These are phyloP conservation scores for Platyscapa corneri DNA, from an alignment of 1,140 invertebrate genomes.

Conservation along the genomic window DNA sequence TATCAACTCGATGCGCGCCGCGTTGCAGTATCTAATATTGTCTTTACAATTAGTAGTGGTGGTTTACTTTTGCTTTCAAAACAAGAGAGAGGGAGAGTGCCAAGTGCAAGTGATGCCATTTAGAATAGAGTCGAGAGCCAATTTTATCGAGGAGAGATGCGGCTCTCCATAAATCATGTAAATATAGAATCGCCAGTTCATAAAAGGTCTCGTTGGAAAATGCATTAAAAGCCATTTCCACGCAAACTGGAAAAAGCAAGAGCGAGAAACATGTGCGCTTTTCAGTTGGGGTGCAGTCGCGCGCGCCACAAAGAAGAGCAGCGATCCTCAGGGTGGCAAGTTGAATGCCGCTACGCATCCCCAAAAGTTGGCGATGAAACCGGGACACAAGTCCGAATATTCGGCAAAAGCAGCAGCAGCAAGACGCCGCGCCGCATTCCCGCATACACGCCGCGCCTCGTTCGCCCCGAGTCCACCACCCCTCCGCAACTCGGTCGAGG, in stretches of 20 bases:
- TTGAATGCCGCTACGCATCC: not conserved
- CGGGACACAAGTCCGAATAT: not conserved
- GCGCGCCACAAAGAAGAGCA: not conserved
- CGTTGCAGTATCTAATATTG: not conserved
- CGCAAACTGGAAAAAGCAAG: not conserved
- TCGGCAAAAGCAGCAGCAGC: not conserved
- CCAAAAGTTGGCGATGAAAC: not conserved
- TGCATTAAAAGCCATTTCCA: not conserved
- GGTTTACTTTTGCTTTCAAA: too few relatives aligned
- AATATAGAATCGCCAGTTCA: not conserved
- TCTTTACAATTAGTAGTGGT: not conserved
- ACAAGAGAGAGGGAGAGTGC: too few relatives aligned
- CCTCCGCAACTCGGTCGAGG: not conserved
- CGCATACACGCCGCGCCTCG: not conserved
- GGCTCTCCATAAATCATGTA: not conserved
- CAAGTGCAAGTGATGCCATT: too few relatives aligned
- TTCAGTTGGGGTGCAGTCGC: not conserved
- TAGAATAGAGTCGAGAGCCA: too few relatives aligned
- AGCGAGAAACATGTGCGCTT: not conserved
- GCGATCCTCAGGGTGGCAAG: not conserved
- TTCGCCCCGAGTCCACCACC: not conserved
- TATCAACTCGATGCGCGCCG: too few relatives aligned
- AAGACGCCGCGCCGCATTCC: too few relatives aligned
- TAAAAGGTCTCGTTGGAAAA: not conserved
- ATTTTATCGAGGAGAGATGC: not conserved